Percentiles rank a stretch among this genome's conserved stretches.
Evolutionary conservation across 2,113 vertebrate species (phyloP).

Genomic region (Enhydra lutris): DNA sequence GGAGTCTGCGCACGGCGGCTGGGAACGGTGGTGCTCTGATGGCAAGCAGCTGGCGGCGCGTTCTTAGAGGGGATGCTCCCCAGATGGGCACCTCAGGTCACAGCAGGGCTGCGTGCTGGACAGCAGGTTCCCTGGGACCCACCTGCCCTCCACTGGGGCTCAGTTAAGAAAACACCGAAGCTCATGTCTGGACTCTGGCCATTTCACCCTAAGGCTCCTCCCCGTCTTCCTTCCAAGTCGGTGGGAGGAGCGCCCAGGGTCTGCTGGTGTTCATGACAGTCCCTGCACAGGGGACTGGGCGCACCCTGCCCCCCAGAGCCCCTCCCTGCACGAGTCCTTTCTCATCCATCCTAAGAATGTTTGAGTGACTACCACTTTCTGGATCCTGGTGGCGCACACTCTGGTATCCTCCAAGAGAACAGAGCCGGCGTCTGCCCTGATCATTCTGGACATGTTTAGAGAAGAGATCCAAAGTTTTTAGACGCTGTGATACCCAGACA

Average conservation of each 20-base stretch:
- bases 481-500: rapidly evolving
- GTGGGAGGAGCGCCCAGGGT: not conserved
- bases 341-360: not conserved
- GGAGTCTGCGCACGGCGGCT: rapidly evolving
- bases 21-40: not conserved
- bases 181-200: not conserved
- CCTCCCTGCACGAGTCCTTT: rapidly evolving
- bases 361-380: rapidly evolving
- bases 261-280: rapidly evolving
- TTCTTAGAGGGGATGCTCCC: rapidly evolving
- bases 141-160: not conserved
- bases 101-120: rapidly evolving
- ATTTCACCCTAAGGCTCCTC: not conserved
- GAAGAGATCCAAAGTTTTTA: not conserved
- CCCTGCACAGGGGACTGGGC: not conserved
- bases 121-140: rapidly evolving
- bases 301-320: not conserved
- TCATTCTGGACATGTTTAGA: not conserved
- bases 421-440: not conserved
- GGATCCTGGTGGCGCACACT: rapidly evolving
- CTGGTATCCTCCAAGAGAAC: rapidly evolving
- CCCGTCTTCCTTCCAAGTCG: not conserved
- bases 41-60: rapidly evolving
- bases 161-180: not conserved
- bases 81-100: rapidly evolving